Percentiles rank a stretch among this genome's conserved stretches.
Evolutionary conservation across 2,797 vertebrate genomes (phyloP).

Genomic region (Fistularia tabacaria): DNA sequence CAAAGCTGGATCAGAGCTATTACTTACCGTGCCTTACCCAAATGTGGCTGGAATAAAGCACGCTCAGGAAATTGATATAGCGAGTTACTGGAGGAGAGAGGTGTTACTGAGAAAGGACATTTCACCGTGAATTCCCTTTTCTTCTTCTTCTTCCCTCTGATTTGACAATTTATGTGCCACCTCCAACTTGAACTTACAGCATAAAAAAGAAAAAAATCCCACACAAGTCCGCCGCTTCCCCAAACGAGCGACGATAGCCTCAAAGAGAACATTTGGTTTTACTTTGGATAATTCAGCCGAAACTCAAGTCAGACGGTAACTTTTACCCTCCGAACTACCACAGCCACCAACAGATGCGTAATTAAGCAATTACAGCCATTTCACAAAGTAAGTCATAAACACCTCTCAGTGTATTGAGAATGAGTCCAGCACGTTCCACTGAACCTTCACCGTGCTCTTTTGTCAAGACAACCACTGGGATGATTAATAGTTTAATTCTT

Average conservation of each 20-base stretch:
- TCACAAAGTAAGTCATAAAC: constrained; percentile 74
- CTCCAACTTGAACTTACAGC: not conserved
- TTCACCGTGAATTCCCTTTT: constrained; percentile 1
- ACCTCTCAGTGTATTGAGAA: constrained; percentile 64
- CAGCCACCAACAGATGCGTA: constrained; percentile 63
- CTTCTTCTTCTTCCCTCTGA: constrained; percentile 7
- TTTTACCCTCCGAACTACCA: constrained; percentile 42
- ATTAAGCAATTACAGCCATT: constrained; percentile 79
- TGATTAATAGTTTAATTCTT: constrained; percentile 84
- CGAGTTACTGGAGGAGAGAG: constrained; percentile 3
- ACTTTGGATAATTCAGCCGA: constrained; percentile 75
- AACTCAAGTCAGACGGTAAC: constrained; percentile 62
- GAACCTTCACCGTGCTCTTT: constrained; percentile 40
- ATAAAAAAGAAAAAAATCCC: no score
- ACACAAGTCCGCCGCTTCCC: constrained; percentile 16
- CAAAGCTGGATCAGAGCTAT: no score
- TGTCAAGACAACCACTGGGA: constrained; percentile 62
- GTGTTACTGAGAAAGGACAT: constrained; percentile 2
- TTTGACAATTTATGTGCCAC: not conserved
- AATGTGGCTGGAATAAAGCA: constrained; percentile 42
- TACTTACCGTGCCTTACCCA: no score
- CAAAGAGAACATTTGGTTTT: constrained; percentile 76
- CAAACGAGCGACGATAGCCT: constrained; percentile 39
- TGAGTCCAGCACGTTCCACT: constrained; percentile 49
- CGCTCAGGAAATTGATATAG: constrained; percentile 3